Evolutionary conservation across 2,797 vertebrate species (phyloP).

Genomic region (Poeciliopsis presidionis): DNA sequence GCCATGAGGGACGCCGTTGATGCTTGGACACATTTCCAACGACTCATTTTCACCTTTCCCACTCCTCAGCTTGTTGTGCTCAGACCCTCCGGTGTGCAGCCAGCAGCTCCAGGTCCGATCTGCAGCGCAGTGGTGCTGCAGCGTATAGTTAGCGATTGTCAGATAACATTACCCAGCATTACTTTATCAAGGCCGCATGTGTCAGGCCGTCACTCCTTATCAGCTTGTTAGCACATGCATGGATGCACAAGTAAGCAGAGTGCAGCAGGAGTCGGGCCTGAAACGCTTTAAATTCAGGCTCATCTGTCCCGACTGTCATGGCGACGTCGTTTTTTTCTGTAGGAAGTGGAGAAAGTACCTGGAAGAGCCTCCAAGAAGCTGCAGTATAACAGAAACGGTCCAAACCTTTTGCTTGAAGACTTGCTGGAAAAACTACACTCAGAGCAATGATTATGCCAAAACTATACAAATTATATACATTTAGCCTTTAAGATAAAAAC

Average conservation of each 20-base stretch:
- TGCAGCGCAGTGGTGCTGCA: constrained; percentile 9
- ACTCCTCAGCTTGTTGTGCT: not conserved
- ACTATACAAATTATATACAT: too few relatives aligned
- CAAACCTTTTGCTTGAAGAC: too few relatives aligned
- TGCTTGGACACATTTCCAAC: not conserved
- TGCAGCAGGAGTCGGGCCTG: constrained; percentile 22
- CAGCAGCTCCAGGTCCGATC: constrained; percentile 28
- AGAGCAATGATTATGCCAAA: too few relatives aligned
- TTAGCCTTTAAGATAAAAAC: too few relatives aligned
- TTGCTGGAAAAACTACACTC: too few relatives aligned
- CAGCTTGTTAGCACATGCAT: constrained; percentile 37
- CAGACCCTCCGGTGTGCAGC: constrained; percentile 1
- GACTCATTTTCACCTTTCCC: constrained; percentile 1
- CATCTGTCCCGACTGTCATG: constrained; percentile 39
- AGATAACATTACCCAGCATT: constrained; percentile 51
- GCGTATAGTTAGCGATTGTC: constrained; percentile 57
- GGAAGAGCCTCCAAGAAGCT: not conserved
- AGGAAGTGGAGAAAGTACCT: constrained; percentile 25
- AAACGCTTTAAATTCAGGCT: constrained; percentile 28
- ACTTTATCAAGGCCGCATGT: constrained; percentile 67
- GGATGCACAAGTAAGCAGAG: constrained; percentile 51
- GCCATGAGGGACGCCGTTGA: not conserved
- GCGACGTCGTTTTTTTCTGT: constrained; percentile 13
- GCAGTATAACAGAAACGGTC: not conserved
- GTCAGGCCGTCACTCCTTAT: constrained; percentile 63